Evolutionary conservation across 2,113 vertebrate species (phyloP).

Genomic region (Sisor rabdophorus): DNA sequence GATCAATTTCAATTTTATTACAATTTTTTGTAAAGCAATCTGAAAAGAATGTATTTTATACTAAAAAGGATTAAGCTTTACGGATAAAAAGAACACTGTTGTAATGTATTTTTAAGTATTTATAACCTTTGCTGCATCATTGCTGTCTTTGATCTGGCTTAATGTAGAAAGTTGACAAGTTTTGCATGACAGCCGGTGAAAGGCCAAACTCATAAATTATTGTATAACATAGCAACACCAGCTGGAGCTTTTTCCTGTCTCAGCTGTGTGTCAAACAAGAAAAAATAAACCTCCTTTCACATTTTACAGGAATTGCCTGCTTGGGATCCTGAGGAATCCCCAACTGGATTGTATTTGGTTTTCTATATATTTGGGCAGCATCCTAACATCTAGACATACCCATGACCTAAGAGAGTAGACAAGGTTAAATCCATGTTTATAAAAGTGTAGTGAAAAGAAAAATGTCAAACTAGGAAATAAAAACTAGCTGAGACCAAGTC

Average conservation of each 20-base stretch:
- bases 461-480: neutral
- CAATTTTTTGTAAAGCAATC: neutral
- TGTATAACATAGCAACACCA: conserved; percentile 48
- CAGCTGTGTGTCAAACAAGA: conserved; percentile 26
- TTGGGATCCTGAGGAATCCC: neutral
- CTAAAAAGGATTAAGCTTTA: neutral
- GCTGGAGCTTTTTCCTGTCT: conserved; percentile 14
- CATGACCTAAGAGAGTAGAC: neutral
- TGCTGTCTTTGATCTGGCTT: conserved; percentile 9
- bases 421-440: neutral
- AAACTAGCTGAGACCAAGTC: neutral
- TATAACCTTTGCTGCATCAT: conserved; percentile 17
- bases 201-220: conserved; percentile 30
- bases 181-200: conserved; percentile 44
- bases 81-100: neutral
- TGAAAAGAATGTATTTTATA: neutral
- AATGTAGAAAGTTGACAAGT: conserved; percentile 26
- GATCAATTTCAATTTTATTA: neutral
- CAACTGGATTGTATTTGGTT: conserved; percentile 2
- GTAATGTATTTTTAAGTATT: conserved; percentile 24
- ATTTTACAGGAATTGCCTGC: neutral
- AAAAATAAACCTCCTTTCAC: neutral
- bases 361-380: neutral
- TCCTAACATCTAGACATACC: neutral
- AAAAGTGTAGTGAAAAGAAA: neutral